Evolutionary conservation across 2,797 vertebrate genomes (phyloP).

Genomic region (Leuciscus waleckii): DNA sequence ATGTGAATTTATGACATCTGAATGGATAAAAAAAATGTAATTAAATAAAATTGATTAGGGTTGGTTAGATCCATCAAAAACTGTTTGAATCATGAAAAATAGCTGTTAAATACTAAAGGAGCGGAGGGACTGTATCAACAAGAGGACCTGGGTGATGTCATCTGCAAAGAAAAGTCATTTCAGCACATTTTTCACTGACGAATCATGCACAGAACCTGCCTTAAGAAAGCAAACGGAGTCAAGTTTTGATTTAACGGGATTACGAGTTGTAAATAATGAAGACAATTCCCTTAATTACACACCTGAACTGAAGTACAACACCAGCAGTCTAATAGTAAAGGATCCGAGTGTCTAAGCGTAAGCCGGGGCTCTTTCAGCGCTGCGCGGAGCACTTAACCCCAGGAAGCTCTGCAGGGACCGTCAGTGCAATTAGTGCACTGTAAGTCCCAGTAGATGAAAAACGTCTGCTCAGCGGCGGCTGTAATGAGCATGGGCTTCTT

Average conservation of each 20-base stretch:
- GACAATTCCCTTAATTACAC: slow-evolving; percentile 26
- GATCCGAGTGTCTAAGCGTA: not conserved
- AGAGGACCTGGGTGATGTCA: not conserved
- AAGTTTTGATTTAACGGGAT: not conserved
- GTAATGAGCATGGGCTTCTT: slow-evolving; percentile 27
- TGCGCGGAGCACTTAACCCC: slow-evolving; percentile 38
- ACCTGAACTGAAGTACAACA: slow-evolving; percentile 20
- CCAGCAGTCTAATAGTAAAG: slow-evolving; percentile 4
- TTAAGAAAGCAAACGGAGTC: not conserved
- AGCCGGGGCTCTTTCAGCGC: not conserved
- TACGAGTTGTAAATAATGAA: slow-evolving; percentile 28
- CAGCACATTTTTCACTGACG: not conserved
- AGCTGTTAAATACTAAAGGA: not conserved
- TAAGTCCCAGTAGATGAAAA: slow-evolving; percentile 40
- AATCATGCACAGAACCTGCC: not conserved
- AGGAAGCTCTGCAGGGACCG: slow-evolving; percentile 21
- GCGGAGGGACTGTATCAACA: not conserved
- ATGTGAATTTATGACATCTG: not conserved
- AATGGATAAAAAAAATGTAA: not conserved
- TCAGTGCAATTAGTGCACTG: slow-evolving; percentile 37
- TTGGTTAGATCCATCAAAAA: not conserved
- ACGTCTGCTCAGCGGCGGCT: slow-evolving; percentile 23
- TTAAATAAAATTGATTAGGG: not conserved
- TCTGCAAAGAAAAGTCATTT: not conserved
- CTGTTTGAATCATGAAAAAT: not conserved